These are phyloP conservation scores for Bellardia pandia DNA, from an alignment of 2,888 invertebrate species.

Conservation along the genomic window DNA sequence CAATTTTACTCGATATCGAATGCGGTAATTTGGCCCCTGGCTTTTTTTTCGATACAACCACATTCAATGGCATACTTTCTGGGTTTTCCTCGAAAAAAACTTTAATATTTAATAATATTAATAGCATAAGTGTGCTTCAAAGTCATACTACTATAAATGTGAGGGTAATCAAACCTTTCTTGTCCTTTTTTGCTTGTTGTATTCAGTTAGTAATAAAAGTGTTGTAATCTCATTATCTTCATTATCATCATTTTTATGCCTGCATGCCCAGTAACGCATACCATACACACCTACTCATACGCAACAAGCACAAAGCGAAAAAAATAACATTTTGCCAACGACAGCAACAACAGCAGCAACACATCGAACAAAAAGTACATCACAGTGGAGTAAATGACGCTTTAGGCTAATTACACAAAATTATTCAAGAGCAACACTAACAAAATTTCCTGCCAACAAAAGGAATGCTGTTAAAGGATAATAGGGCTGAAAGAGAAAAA, in stretches of 20 bases:
- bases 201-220: conserved; percentile 53
- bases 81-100: neutral
- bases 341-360: conserved; percentile 1
- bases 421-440: conserved; percentile 73
- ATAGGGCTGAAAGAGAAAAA: conserved; percentile 23
- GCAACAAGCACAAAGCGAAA: conserved; percentile 15
- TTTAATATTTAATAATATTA: neutral
- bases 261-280: conserved; percentile 31
- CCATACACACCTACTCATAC: neutral
- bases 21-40: no score
- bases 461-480: conserved; percentile 56
- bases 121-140: neutral
- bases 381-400: conserved; percentile 61
- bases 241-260: conserved; percentile 62
- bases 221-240: conserved; percentile 60
- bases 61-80: neutral
- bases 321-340: conserved; percentile 18
- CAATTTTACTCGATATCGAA: no score
- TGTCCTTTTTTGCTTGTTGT: neutral
- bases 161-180: neutral
- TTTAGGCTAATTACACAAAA: conserved; percentile 73
- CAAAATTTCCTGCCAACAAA: conserved; percentile 56
- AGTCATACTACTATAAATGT: neutral
- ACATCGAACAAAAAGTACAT: conserved; percentile 33
- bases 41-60: no score